Evolutionary conservation across 2,113 vertebrate species (phyloP).

Genomic region (Zapornia atra): DNA sequence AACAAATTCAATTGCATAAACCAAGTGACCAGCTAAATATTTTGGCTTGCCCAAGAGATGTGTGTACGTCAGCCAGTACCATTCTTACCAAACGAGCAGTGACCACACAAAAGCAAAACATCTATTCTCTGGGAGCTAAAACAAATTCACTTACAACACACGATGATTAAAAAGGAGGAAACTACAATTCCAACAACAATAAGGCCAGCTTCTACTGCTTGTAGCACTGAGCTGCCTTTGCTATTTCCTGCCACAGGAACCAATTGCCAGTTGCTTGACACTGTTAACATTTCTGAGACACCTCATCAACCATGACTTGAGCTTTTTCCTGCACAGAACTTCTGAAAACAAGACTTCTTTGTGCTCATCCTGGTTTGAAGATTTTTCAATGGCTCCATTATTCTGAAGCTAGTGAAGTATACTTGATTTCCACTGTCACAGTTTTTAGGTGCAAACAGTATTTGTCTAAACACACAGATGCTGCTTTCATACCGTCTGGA

Average conservation of each 20-base stretch:
- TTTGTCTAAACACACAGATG: neutral
- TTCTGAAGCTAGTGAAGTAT: neutral
- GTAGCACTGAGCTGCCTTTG: neutral
- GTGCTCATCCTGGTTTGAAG: slow-evolving; percentile 14
- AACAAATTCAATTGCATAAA: neutral
- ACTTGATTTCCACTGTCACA: neutral
- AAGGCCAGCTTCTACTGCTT: neutral
- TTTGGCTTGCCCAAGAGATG: neutral
- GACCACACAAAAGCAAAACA: neutral
- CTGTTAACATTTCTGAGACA: slow-evolving; percentile 31
- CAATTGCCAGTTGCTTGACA: slow-evolving; percentile 5
- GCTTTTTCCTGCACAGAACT: neutral
- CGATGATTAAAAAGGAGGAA: slow-evolving; percentile 2
- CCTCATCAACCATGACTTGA: slow-evolving; percentile 7
- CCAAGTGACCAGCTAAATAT: neutral
- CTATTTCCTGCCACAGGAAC: slow-evolving; percentile 38
- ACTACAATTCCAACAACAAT: slow-evolving; percentile 10
- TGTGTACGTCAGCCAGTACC: neutral
- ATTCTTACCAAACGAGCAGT: neutral
- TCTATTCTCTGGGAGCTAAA: neutral
- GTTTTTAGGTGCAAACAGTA: neutral
- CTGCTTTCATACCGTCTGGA: neutral
- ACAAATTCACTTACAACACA: neutral
- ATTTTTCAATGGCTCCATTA: slow-evolving; percentile 31
- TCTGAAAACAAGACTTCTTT: slow-evolving; percentile 42